Evolutionary conservation across 2,113 vertebrate species (phyloP), one percentile per base, ranked within the genome.

Genomic region (Aptenodytes forsteri): DNA sequence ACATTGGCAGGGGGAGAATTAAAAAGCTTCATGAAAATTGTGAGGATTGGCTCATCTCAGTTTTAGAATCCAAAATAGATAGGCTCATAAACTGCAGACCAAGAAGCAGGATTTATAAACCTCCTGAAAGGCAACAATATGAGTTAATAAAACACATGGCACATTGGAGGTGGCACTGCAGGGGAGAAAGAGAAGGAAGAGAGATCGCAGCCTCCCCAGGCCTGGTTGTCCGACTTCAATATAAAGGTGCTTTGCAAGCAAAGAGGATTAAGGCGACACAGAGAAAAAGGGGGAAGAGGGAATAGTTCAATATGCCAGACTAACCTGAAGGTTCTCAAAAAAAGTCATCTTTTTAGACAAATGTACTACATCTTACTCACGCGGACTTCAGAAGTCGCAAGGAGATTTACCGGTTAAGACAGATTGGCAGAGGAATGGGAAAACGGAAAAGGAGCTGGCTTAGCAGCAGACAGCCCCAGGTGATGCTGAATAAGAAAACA

Each of bases 381-480:
- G 49, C 3, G 40, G 90, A 42, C 73, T 83, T 93, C 49, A 77
- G 82, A 62, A 86, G 75, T 61, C 76, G 89, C n/a, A 44, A 22
- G 54, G 47, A 93, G 83, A 96, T 92, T 89, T 92, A 95, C 36
- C 62, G 38, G 62, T 77, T 86, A 72, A 83, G 89, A 83, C 76
- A 91, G 71, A 77, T 29, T 92, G 93, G 89, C 86, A 92, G 72
- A 92, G 58, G 47, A 90, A 77, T 29, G 27, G 64, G 50, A 86
- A 88, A 73, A 72, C 27, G 89, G 75, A 93, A 88, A 91, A 92
- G 46, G 87, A 94, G 69, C 72, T 96, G 94, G 67, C 58, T 93
- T 50, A 85, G 55, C 79, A 90, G 88, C 75, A 96, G 85, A 77
- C 62, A 93, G 71, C 75, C 58, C 83, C 83, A 92, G 83, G 89